Evolutionary conservation across 2,797 vertebrate species (phyloP).

Genomic region (Ctenochaetus hawaiiensis): DNA sequence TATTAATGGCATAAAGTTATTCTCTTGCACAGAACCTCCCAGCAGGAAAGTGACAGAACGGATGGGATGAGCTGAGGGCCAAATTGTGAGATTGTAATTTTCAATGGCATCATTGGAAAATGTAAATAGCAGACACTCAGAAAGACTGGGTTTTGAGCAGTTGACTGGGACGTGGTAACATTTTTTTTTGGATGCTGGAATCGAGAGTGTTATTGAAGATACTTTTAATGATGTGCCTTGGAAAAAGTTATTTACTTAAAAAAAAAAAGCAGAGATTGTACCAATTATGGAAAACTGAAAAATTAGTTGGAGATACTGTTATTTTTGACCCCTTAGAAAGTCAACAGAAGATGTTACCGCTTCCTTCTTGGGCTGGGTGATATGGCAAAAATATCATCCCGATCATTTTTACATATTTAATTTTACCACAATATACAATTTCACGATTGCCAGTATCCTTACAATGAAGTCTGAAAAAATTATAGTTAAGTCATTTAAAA

Average conservation of each 20-base stretch:
- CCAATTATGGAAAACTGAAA: slow-evolving; percentile 42
- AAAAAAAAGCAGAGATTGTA: slow-evolving; percentile 66
- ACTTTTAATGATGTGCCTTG: slow-evolving; percentile 81
- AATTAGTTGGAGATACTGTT: slow-evolving; percentile 29
- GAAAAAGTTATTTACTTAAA: slow-evolving; percentile 64
- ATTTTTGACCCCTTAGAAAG: too few relatives aligned
- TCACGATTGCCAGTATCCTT: too few relatives aligned
- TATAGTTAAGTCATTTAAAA: too few relatives aligned
- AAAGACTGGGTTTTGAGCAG: slow-evolving; percentile 23
- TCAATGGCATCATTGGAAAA: slow-evolving; percentile 68
- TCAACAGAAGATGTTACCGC: neutral
- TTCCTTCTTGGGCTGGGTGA: neutral
- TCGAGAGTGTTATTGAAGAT: slow-evolving; percentile 65
- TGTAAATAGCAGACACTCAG: slow-evolving; percentile 52
- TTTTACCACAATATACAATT: too few relatives aligned
- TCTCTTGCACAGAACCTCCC: slow-evolving; percentile 92
- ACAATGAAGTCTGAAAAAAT: too few relatives aligned
- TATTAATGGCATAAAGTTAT: slow-evolving; percentile 75
- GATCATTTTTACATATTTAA: too few relatives aligned
- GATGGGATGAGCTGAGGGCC: slow-evolving; percentile 51
- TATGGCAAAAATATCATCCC: too few relatives aligned
- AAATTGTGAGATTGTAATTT: slow-evolving; percentile 73
- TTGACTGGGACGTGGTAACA: slow-evolving; percentile 42
- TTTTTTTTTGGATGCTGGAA: slow-evolving; percentile 42
- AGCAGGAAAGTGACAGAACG: slow-evolving; percentile 41